Base-by-base conservation (phyloP, 2,888 invertebrate genomes). In the Patella caerulea region DNA sequence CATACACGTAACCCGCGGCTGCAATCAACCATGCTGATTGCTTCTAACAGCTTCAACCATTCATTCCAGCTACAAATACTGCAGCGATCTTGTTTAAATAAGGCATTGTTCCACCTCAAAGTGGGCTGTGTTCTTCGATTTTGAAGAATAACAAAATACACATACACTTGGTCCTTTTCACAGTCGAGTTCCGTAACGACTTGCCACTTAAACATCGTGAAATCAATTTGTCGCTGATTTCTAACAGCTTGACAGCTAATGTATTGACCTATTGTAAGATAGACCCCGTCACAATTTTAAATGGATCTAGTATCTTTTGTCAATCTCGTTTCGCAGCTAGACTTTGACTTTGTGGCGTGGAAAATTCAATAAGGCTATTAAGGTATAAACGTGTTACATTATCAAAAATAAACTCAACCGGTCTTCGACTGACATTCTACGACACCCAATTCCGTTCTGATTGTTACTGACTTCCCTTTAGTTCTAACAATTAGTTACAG, bases 321-420 rank as follows among this genome's bases (percentile, higher is more conserved):
- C 65, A 65, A 65, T 65, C 65, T 65, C 65, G 65, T 24, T 65
- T 65, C 65, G 72, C 75, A 53, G 72, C 71, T 73, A 65, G 73
- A 65, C 73, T 56, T 77, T 80, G 80, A 80, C 80, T 80, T 80
- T 73, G 69, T 80, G 80, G 78, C 78, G 73, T 34, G 52, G 76
- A 76, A 72, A 76, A 80, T 78, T 80, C 78, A 76, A 80, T 80
- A 78, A 73, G 55, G 53, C 74, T 78, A 80, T 78, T 80, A 78
- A 65, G 54, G 76, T 73, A 73, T 76, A 72, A 76, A 76, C 72
- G 72, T 76, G 76, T 69, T 73, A 73, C 77, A 71, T 74, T 70
- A 55, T 53, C 45, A 69, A 71, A 45, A 56, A 73, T 71, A 54
- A 71, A 73, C 73, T 77, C 70, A 24, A 24, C 19, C 65, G 19